Evolutionary conservation across 2,888 invertebrate species (phyloP), one percentile per base, ranked within the genome.

Genomic region (Cosmorhoe ocellata): DNA sequence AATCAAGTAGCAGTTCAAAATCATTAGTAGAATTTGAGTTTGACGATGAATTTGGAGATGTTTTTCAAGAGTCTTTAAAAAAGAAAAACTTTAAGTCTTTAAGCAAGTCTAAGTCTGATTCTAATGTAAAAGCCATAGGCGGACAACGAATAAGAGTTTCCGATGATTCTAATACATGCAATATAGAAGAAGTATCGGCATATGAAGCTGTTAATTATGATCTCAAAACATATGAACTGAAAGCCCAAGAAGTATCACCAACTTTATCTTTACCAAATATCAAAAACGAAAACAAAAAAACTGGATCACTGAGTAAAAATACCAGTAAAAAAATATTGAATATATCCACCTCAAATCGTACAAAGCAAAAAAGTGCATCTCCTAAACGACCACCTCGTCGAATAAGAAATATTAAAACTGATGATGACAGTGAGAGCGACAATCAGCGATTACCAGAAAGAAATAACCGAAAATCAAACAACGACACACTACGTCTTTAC

Each of bases 71-170:
- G 54, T 78, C 86, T 18, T 56, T 78, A 47, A 84, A 83, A 72
- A 73, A 78, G 63, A 70, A 63, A 63, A 74, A 76, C 80, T 27
- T 83, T 41, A 76, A 73, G 56, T 55, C 73, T 7, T 57, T 71
- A 45, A 81, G 56, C 56, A 87, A 84, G 66, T 74, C 80, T 34
- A 84, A 80, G 58, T 76, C 80, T 33, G 92, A 92, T 68, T 79
- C 79, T 42, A 92, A 90, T 73, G 91, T 92, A 0, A 91, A 92
- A 66, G 94, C 92, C 52, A 94, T 94, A 50, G 92, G 93, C 7
- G 95, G 94, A 6, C 94, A 94, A 74, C 90, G 94, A 67, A 93
- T 94, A 63, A 86, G 93, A 59, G 85, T 93, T 30, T 91, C 93
- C 61, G 93, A 92, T 61, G 92, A 92, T 60, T 75, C 76, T 24